Base-by-base conservation (phyloP, 2,113 vertebrate species). In the Chloebia gouldiae region DNA sequence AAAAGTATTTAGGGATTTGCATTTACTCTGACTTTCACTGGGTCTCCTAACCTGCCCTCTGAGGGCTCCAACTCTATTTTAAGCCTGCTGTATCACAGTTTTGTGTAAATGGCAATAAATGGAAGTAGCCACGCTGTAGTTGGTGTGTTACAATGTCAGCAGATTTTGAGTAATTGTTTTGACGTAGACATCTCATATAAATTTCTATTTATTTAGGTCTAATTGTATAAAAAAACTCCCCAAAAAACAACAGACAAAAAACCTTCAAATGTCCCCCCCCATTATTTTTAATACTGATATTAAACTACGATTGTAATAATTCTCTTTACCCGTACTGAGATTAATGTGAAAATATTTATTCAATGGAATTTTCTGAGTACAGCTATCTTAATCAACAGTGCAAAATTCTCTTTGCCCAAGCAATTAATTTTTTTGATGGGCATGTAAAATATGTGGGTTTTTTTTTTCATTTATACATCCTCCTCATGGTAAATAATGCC, bases 331-430 rank as follows among this genome's bases (percentile, higher is more conserved):
- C 71, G 64, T 88, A 93, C 93, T 94, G 90, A 91, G 83, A 28
- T 13, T 49, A 72, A 88, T 7, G 79, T 96, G 96, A 93, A 96
- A 89, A 89, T 87, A 94, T 92, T 95, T 96, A 91, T 97, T 97
- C 91, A 93, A 75, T 96, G 93, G 95, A 90, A 95, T 98, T 97
- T 97, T 96, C 96, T 96, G 90, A 95, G 75, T 95, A 95, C 66
- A 97, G 95, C 96, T 96, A 63, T 98, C 93, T 95, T 97, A 97
- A 97, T 96, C 95, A 85, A 35, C 95, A 95, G 89, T 91, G 93
- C 63, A 91, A 82, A 97, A 91, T 85, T 86, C 45, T 86, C 51
- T 64, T 88, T 94, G 65, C 69, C 54, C 81, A 75, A 71, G 82
- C 61, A 93, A 93, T 92, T 96, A 96, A 90, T 96, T 75, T 96